These are phyloP conservation scores for Babylonia areolata DNA, from an alignment of 1,140 invertebrate species.

Conservation along the genomic window DNA sequence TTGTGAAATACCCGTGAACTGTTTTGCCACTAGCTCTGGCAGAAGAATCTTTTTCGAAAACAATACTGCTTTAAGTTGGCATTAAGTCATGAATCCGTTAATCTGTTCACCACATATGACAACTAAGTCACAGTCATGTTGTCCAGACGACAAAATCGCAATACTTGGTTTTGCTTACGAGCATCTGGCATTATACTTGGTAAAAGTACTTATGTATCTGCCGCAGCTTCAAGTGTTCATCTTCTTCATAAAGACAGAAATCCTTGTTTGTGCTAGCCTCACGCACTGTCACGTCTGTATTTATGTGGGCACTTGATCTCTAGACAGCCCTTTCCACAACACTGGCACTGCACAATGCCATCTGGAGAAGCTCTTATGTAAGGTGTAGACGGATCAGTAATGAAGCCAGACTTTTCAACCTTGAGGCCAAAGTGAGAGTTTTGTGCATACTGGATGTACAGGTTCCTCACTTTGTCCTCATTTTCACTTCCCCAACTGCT, in stretches of 20 bases:
- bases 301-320: constrained; percentile 45
- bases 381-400: background rate
- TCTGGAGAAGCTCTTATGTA: constrained; percentile 19
- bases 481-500: constrained; percentile 26
- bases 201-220: constrained; percentile 42
- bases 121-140: constrained; percentile 23
- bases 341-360: background rate
- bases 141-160: constrained; percentile 53
- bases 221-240: constrained; percentile 36
- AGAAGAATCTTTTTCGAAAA: constrained; percentile 27
- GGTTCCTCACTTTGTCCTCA: background rate
- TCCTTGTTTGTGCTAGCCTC: constrained; percentile 20
- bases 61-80: constrained; percentile 25
- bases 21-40: constrained; percentile 32
- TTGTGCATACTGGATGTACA: background rate
- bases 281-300: constrained; percentile 15
- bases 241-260: constrained; percentile 29
- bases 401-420: background rate
- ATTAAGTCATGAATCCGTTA: constrained; percentile 29
- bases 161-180: constrained; percentile 35
- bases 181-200: constrained; percentile 48
- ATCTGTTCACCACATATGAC: constrained; percentile 28
- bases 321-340: constrained; percentile 41
- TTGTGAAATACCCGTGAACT: background rate
- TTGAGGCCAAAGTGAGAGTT: background rate